A percentile compares a stretch with the other conserved stretches of the same genome.
These are phyloP conservation scores for Apis dorsata DNA, from an alignment of 1,140 invertebrate species.

Conservation along the genomic window DNA sequence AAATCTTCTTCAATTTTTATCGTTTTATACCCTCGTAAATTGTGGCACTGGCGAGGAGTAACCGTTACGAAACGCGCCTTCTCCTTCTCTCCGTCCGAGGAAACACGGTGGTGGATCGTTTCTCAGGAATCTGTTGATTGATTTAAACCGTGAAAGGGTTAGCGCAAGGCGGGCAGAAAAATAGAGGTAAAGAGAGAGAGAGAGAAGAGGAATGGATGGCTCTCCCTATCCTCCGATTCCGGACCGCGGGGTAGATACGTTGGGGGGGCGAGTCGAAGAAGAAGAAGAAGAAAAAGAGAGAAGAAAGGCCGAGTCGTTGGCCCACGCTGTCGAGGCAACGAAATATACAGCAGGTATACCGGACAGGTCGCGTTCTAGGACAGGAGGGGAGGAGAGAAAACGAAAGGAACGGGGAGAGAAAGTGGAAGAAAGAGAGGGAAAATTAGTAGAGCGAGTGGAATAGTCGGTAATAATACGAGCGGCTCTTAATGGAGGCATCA, in stretches of 20 bases:
- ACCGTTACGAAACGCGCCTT: conserved; percentile 40
- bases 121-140: conserved; percentile 60
- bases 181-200: conserved; percentile 24
- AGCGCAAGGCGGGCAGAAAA: conserved; percentile 3
- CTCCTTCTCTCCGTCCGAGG: conserved; percentile 5
- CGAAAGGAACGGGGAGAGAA: conserved; percentile 23
- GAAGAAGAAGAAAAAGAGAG: conserved; percentile 18
- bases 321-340: conserved; percentile 37
- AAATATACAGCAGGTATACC: conserved; percentile 52
- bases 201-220: conserved; percentile 25
- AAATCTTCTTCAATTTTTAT: conserved; percentile 61
- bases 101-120: conserved; percentile 50
- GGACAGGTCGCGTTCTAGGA: conserved; percentile 40
- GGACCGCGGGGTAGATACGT: conserved; percentile 6
- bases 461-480: conserved; percentile 64
- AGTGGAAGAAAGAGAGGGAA: conserved; percentile 43
- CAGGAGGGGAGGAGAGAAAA: background rate
- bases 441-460: conserved; percentile 42
- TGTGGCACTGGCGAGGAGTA: conserved; percentile 15
- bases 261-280: background rate
- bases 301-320: conserved; percentile 3
- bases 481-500: conserved; percentile 71
- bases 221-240: background rate
- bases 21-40: conserved; percentile 61
- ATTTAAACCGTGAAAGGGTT: conserved; percentile 62